Evolutionary conservation across 1,140 invertebrate species (phyloP).

Genomic region (Drosophila sulfurigaster): DNA sequence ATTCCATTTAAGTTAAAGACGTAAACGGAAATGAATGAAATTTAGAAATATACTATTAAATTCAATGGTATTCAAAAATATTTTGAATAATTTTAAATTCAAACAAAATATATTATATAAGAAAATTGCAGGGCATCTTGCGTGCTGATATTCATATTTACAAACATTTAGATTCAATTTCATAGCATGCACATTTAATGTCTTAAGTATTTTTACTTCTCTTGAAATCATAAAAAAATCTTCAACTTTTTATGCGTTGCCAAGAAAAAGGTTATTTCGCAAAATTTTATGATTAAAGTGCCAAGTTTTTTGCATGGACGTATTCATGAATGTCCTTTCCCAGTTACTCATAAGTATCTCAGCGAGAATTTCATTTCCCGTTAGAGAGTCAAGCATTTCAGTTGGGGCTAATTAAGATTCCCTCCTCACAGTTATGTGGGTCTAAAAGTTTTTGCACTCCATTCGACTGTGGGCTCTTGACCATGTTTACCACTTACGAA

Average conservation of each 20-base stretch:
- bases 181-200: constrained; percentile 4
- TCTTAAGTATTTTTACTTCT: not conserved
- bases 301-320: not conserved
- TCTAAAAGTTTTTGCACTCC: constrained; percentile 29
- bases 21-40: not conserved
- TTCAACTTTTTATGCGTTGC: not conserved
- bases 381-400: not conserved
- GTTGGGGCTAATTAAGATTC: constrained; percentile 33
- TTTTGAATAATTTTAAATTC: too few relatives aligned
- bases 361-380: constrained; percentile 11
- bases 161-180: not conserved
- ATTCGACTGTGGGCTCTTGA: constrained; percentile 11
- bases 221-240: not conserved
- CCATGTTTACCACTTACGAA: constrained; percentile 23
- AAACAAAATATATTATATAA: too few relatives aligned
- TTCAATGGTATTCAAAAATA: too few relatives aligned
- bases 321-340: not conserved
- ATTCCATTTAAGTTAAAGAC: not conserved
- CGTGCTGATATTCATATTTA: too few relatives aligned
- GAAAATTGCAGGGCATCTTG: too few relatives aligned
- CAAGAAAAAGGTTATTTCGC: not conserved
- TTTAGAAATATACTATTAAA: too few relatives aligned
- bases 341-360: not conserved
- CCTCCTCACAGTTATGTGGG: not conserved
- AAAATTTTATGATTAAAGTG: not conserved